Base-by-base conservation (phyloP, 2,797 vertebrate genomes). In the Borostomias antarcticus region DNA sequence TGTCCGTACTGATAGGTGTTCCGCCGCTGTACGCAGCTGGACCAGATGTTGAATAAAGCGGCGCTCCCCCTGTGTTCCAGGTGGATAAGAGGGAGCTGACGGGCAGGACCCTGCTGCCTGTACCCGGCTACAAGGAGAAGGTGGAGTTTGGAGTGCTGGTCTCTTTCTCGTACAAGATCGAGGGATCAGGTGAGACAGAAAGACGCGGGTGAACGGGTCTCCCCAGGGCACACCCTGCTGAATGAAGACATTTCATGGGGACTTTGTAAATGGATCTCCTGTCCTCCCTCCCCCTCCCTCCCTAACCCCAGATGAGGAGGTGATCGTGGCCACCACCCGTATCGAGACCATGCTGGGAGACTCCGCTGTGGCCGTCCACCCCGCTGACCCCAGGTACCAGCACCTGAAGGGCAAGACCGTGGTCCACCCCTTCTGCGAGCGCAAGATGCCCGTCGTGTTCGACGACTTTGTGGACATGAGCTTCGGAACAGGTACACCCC, bases 341-440 rank as follows among this genome's bases (percentile, higher is more conserved):
- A 92, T 97, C 0, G 96, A 98, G 90, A 97, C 95, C 0, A 98
- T 97, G 96, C 79, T 98, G 68, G 96, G 96, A 17, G 96, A 98
- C 37, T 91, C 93, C 0, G 96, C 93, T 0, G 88, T 97, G 1
- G 95, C 95, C 0, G 94, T 98, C 25, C 95, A 98, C 78, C 95
- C 95, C 0, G 48, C 82, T 5, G 96, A 98, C 56, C 48, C 91
- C 72, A 90, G 95, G 64, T 98, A 96, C 78, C 92, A 43, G 40
- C 40, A 43, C 40, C 90, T 98, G 43, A 93, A 89, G 73, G 95
- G 94, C 0, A 95, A 92, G 76, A 74, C 51, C 1, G 93, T 93
- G 60, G 13, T 82, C 30, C 95, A 98, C 66, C 96, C 96, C 0
- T 96, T 98, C 87, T 89, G 92, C 32, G 83, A 92, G n/a, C 92